phyloP scores from a whole-genome alignment of 2,888 invertebrate genomes.

The Stegana nigrithorax region DNA sequence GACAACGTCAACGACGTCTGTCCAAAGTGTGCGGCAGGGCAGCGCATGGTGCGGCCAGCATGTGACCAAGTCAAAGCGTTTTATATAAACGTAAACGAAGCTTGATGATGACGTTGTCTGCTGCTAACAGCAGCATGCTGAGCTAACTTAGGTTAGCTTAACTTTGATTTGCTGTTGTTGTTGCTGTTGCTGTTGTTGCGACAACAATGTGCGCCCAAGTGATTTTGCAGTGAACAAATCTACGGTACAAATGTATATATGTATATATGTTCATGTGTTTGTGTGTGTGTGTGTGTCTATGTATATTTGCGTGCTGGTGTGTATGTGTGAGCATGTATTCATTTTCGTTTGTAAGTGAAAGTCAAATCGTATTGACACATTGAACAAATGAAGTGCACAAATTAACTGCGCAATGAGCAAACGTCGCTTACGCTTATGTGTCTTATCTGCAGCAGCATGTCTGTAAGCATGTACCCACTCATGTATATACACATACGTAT shows the following conservation, averaged over 20 bases:
- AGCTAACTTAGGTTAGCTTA: too few relatives aligned
- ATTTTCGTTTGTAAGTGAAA: conserved; percentile 55
- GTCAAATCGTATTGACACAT: conserved; percentile 61
- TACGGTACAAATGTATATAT: not conserved
- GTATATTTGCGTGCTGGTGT: too few relatives aligned
- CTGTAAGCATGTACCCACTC: conserved; percentile 1
- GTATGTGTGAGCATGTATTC: too few relatives aligned
- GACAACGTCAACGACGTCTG: conserved; percentile 48
- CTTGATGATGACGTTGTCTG: too few relatives aligned
- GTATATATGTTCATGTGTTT: not conserved
- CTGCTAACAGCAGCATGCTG: too few relatives aligned
- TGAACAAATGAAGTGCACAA: conserved; percentile 57
- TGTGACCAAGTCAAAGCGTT: too few relatives aligned
- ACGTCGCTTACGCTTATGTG: conserved; percentile 25
- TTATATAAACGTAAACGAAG: too few relatives aligned
- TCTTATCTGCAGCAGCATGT: conserved; percentile 27
- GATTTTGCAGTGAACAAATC: not conserved
- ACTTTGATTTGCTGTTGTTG: conserved; percentile 39
- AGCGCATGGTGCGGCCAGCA: too few relatives aligned
- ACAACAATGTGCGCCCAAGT: not conserved
- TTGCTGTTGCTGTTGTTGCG: conserved; percentile 26
- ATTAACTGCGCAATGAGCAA: conserved; percentile 60
- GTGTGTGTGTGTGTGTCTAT: too few relatives aligned
- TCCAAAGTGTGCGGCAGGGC: too few relatives aligned
- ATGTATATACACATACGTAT: conserved; percentile 18